Conservation (phyloP, 2,888 invertebrate genomes). For the Zeuzera pyrina region DNA sequence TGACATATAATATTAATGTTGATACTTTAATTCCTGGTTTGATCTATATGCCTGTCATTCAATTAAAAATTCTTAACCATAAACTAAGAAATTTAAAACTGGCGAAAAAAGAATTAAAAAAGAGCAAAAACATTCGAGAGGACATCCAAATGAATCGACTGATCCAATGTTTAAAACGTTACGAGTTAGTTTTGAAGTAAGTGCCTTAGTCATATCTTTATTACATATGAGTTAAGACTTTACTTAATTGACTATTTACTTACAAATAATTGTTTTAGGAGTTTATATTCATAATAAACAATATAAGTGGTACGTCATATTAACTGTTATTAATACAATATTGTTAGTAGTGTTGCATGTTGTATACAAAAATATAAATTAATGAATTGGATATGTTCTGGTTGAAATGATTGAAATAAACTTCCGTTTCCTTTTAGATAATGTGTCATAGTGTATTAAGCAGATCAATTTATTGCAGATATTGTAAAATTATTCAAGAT, state of each 20-base stretch:
- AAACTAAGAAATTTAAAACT: slow-evolving; percentile 30
- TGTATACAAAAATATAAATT: no score
- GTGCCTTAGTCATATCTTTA: slow-evolving; percentile 5
- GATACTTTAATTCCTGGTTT: slow-evolving; percentile 46
- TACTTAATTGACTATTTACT: not conserved
- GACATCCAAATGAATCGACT: slow-evolving; percentile 18
- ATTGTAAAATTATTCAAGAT: slow-evolving; percentile 20
- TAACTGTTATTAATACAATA: no score
- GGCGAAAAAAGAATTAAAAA: slow-evolving; percentile 25
- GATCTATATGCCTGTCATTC: slow-evolving; percentile 31
- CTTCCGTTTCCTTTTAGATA: no score
- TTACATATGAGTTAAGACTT: not conserved
- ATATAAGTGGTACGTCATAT: no score
- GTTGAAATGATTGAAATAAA: no score
- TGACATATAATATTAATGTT: slow-evolving; percentile 43
- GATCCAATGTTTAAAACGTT: slow-evolving; percentile 30
- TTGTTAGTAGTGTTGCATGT: no score
- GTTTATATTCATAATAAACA: not conserved
- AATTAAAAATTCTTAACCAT: slow-evolving; percentile 38
- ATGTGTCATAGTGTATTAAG: no score
- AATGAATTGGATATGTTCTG: no score
- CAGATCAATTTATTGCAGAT: slow-evolving; percentile 36
- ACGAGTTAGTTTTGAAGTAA: slow-evolving; percentile 38
- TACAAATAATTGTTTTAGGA: not conserved
- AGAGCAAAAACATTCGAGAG: no score